Conservation (phyloP, 2,797 vertebrate species). For the Chrysocyon brachyurus region DNA sequence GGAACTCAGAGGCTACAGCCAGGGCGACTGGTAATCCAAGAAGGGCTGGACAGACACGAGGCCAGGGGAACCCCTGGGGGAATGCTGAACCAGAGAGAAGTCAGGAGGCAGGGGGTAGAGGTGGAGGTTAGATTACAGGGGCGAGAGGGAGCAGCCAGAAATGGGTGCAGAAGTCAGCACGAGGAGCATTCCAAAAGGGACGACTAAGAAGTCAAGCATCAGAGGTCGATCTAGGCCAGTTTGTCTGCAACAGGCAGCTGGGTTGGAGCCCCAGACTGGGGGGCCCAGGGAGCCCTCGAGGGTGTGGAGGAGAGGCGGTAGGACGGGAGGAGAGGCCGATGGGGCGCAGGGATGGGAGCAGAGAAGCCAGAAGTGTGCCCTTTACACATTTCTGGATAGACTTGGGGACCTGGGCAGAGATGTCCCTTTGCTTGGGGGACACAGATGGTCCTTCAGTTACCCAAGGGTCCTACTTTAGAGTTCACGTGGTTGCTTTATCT, state of each 20-base stretch:
- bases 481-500: not conserved
- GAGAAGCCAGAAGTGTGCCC: not conserved
- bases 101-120: not conserved
- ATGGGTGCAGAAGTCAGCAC: not conserved
- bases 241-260: not conserved
- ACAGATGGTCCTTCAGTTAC: not conserved
- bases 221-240: not conserved
- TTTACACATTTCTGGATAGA: not conserved
- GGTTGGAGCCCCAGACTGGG: not conserved
- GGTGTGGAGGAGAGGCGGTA: not conserved
- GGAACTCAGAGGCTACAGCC: not conserved
- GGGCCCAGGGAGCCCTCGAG: not conserved
- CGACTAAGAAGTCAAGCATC: not conserved
- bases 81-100: not conserved
- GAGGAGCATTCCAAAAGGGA: not conserved
- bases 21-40: not conserved
- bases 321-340: not conserved
- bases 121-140: not conserved
- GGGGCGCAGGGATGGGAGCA: no score
- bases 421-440: not conserved
- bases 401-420: no score
- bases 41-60: not conserved
- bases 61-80: not conserved
- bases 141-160: not conserved
- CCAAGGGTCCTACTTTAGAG: not conserved